Evolutionary conservation across 2,797 vertebrate species (phyloP).

Genomic region (Monodelphis domestica): DNA sequence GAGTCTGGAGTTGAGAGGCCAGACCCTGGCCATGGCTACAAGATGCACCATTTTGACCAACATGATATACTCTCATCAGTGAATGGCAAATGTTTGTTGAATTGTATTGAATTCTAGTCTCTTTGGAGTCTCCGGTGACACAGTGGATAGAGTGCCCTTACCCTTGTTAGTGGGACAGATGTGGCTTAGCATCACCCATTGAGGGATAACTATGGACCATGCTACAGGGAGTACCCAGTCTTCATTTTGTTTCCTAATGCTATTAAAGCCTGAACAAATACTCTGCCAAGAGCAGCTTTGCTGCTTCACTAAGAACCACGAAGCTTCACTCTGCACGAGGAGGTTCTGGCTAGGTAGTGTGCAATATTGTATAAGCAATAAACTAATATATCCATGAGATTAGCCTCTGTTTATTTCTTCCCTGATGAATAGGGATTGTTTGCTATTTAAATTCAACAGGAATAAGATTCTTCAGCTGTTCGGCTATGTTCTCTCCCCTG

Average conservation of each 20-base stretch:
- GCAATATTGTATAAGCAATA: conserved; percentile 6
- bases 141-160: neutral
- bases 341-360: neutral
- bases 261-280: conserved; percentile 21
- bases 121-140: neutral
- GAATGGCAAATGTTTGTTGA: neutral
- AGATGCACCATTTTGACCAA: neutral
- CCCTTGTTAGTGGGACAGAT: conserved; percentile 14
- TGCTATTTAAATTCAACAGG: conserved; percentile 46
- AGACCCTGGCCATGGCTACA: too few relatives aligned
- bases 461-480: conserved; percentile 55
- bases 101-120: neutral
- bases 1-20: neutral
- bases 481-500: conserved; percentile 5
- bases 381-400: neutral
- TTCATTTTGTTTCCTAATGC: conserved; percentile 5
- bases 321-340: neutral
- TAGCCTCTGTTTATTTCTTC: conserved; percentile 45
- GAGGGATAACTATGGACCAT: neutral
- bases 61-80: neutral
- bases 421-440: conserved; percentile 10
- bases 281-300: conserved; percentile 5
- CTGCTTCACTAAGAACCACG: conserved; percentile 44
- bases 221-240: neutral
- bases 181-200: neutral